Percentiles rank a stretch among this genome's conserved stretches.
These are phyloP conservation scores for Carcina quercana DNA, from an alignment of 2,888 invertebrate species.

Conservation along the genomic window DNA sequence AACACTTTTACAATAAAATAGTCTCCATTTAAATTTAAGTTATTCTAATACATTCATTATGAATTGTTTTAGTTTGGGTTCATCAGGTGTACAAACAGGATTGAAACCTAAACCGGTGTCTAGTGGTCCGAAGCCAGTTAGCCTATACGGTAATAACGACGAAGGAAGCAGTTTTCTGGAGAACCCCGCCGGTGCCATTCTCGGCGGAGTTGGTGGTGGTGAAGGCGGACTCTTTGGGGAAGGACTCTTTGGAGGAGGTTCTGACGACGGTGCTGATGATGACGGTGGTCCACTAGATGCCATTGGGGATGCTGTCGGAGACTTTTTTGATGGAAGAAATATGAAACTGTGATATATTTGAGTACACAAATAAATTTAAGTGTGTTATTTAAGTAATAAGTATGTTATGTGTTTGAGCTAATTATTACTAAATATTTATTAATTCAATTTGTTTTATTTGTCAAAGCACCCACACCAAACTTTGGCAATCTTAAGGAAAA, in stretches of 20 bases:
- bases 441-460: not conserved
- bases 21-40: not conserved
- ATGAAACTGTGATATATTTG: conserved; percentile 3
- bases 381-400: not conserved
- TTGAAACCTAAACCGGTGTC: conserved; percentile 59
- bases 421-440: too few species aligned
- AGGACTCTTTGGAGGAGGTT: conserved; percentile 20
- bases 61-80: conserved; percentile 39
- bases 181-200: conserved; percentile 36
- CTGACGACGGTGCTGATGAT: conserved; percentile 25
- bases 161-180: conserved; percentile 39
- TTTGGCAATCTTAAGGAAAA: too few species aligned
- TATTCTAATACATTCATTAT: not conserved
- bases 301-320: conserved; percentile 58
- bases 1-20: not conserved
- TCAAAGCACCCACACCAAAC: too few species aligned
- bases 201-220: conserved; percentile 22
- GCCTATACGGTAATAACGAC: conserved; percentile 44
- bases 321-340: conserved; percentile 41
- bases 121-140: conserved; percentile 53
- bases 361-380: not conserved
- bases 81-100: conserved; percentile 59
- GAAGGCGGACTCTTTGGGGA: conserved; percentile 20
- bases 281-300: conserved; percentile 49
- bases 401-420: conserved; percentile 1